Evolutionary conservation across 2,797 vertebrate genomes (phyloP), one percentile per base, ranked within the genome.

Genomic region (Adrianichthys oophorus): DNA sequence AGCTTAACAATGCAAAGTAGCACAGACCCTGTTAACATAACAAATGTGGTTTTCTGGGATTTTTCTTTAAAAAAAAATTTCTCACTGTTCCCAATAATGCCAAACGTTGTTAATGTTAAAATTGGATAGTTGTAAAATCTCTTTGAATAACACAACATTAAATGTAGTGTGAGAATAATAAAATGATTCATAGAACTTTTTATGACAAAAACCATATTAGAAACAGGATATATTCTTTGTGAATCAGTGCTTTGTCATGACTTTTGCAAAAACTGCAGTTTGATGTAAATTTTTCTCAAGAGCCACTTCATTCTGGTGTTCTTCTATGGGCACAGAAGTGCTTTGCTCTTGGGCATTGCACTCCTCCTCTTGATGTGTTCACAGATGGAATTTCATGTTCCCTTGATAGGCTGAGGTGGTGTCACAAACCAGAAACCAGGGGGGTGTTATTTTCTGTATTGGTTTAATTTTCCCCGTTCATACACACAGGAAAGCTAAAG

Each of bases 231-330:
- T 48, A 37, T 18, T 48, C 18, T 43, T 32, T 24, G 12, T 37
- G 14, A 21, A 53, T 42, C 7, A 37, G 15, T 41, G 2, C 51
- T 6, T 15, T 42, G 0, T 32, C 7, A 8, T 32, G 7, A 32
- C 29, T 32, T 8, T 32, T 32, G 2, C 10, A n/a, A 15, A 42
- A 45, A 18, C 13, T 4, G 1, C 26, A 6, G 4, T 17, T 52
- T 17, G 24, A 80, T 80, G 17, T 77, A 88, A 79, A 40, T 52
- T 70, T 77, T 76, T 75, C 48, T 48, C 69, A 43, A 62, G 57
- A 62, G 76, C 47, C 62, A 71, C 56, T 76, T 66, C 71, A 50
- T 47, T 65, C 43, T 60, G 47, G 0, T 40, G 57, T 32, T 82
- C 68, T 52, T 65, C 65, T 48, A 32, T 55, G 15, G 51, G 59